These are phyloP conservation scores for Psephotus haematonotus DNA, from an alignment of 2,113 vertebrate genomes.

Conservation along the genomic window DNA sequence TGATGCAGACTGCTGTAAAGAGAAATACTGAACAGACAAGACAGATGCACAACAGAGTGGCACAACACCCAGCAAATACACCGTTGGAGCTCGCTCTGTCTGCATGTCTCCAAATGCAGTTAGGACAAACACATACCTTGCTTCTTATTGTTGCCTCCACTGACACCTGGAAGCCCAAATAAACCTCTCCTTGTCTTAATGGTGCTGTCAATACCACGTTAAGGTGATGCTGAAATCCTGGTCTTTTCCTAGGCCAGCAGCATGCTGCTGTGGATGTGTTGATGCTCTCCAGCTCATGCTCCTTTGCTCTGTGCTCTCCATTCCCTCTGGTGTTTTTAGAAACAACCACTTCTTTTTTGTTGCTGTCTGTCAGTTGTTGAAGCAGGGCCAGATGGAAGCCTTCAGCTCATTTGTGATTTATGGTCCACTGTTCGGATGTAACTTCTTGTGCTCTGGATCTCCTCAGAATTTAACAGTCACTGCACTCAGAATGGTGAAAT, in stretches of 20 bases:
- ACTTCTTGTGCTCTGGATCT: neutral
- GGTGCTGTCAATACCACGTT: fast-evolving
- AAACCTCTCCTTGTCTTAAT: neutral
- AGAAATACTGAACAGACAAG: neutral
- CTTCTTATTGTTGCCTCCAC: neutral
- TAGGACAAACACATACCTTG: neutral
- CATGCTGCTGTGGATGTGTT: fast-evolving
- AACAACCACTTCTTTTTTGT: neutral
- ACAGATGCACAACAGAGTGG: neutral
- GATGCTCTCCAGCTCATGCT: fast-evolving
- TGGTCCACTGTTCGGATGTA: fast-evolving
- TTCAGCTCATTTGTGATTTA: neutral
- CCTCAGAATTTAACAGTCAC: neutral
- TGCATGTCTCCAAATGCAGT: fast-evolving
- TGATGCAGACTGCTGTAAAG: neutral
- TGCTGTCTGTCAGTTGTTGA: neutral
- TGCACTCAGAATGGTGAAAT: neutral
- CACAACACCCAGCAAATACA: neutral
- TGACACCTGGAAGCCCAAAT: neutral
- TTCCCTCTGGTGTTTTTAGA: neutral
- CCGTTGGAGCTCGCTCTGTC: neutral
- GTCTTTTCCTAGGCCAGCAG: neutral
- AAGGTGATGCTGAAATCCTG: neutral
- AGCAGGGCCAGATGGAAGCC: neutral
- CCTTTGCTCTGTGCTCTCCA: neutral